A percentile compares a stretch with the other conserved stretches of the same genome.
Evolutionary conservation across 2,113 vertebrate species (phyloP).

Genomic region (Epinephelus moara): DNA sequence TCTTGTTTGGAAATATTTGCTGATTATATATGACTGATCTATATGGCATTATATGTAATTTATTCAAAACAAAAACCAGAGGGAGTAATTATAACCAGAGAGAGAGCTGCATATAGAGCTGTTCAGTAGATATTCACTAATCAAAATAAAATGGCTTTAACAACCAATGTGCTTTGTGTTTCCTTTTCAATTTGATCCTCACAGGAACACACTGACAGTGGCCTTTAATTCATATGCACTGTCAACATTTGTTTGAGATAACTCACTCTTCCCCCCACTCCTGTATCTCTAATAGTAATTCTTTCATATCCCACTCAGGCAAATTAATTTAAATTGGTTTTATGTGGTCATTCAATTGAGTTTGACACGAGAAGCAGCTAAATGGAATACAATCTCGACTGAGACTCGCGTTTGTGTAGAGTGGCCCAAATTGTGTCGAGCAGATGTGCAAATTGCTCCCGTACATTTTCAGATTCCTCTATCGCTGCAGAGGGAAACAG

Average conservation of each 20-base stretch:
- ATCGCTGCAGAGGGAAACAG: background rate
- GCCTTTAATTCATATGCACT: constrained; percentile 45
- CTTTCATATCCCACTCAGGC: constrained; percentile 30
- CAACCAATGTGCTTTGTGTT: constrained; percentile 14
- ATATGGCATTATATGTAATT: background rate
- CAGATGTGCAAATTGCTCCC: constrained; percentile 54
- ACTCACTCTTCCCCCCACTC: background rate
- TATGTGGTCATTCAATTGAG: constrained; percentile 46
- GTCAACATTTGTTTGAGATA: constrained; percentile 21
- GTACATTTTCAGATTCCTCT: constrained; percentile 29
- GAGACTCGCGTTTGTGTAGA: background rate
- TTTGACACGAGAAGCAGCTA: constrained; percentile 46
- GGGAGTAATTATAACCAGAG: constrained; percentile 5
- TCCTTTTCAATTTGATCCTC: constrained; percentile 21
- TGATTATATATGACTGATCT: background rate
- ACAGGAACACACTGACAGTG: background rate
- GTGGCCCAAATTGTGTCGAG: constrained; percentile 32
- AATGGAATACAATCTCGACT: constrained; percentile 38
- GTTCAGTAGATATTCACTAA: constrained; percentile 18
- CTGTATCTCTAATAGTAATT: constrained; percentile 26
- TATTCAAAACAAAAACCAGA: background rate
- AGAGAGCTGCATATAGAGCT: background rate
- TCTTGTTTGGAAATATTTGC: background rate
- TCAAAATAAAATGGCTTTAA: constrained; percentile 25
- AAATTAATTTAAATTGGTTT: constrained; percentile 53